phyloP scores from a whole-genome alignment of 2,888 invertebrate species.

The Candidula unifasciata region DNA sequence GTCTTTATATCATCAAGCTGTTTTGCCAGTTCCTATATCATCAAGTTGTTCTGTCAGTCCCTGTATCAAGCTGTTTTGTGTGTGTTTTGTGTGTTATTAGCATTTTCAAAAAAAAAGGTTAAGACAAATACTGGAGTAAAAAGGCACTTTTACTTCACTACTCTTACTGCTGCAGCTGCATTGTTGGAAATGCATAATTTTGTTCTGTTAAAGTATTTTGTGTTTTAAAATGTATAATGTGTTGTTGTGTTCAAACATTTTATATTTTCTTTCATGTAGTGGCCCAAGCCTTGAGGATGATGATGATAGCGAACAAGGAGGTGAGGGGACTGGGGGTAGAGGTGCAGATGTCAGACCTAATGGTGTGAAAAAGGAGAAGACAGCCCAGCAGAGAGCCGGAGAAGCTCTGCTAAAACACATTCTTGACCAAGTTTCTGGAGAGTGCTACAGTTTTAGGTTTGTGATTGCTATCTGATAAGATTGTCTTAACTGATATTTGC shows the following conservation, averaged over 20 bases:
- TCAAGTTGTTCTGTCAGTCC: no score
- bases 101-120: no score
- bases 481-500: no score
- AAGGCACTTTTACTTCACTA: no score
- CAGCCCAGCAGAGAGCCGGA: slow-evolving; percentile 73
- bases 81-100: no score
- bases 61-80: no score
- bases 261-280: slow-evolving; percentile 55
- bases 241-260: background rate
- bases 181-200: no score
- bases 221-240: background rate
- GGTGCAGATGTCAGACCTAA: slow-evolving; percentile 45
- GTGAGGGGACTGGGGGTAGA: background rate
- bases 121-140: no score
- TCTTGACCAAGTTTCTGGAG: slow-evolving; percentile 75
- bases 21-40: no score
- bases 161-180: no score
- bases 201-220: background rate
- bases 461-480: no score
- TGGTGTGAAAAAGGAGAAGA: slow-evolving; percentile 70
- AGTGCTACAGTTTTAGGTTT: slow-evolving; percentile 77
- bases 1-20: no score
- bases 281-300: slow-evolving; percentile 73
- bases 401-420: slow-evolving; percentile 74
- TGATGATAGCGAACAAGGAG: slow-evolving; percentile 62